Conservation (phyloP, 2,888 invertebrate genomes). For the Eucera pruinosa region DNA sequence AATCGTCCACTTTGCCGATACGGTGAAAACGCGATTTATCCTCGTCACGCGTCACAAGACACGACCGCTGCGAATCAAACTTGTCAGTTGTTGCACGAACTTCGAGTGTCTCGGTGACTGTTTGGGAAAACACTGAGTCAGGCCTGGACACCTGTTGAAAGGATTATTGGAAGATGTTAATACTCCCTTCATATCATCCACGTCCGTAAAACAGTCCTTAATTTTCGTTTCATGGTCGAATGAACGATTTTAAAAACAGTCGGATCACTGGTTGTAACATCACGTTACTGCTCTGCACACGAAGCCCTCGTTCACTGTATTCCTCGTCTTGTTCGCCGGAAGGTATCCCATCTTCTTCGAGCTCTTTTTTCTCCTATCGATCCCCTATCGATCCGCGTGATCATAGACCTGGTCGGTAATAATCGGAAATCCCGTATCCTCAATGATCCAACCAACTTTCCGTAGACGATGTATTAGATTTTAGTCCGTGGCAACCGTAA, state of each 20-base stretch:
- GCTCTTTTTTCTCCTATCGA: conserved; percentile 22
- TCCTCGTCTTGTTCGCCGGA: not conserved
- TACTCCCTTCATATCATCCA: not conserved
- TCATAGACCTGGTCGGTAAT: conserved; percentile 13
- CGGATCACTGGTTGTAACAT: not conserved
- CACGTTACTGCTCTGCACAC: not conserved
- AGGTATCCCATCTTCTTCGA: conserved; percentile 25
- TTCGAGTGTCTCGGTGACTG: not conserved
- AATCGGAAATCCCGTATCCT: conserved; percentile 21
- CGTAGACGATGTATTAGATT: not conserved
- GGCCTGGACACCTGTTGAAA: conserved; percentile 2
- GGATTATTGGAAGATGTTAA: not conserved
- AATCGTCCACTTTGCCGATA: conserved; percentile 51
- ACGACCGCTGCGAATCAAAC: conserved; percentile 37
- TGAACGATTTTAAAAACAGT: not conserved
- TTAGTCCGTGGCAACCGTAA: not conserved
- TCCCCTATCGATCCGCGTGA: conserved; percentile 21
- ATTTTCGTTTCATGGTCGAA: not conserved
- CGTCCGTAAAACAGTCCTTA: not conserved
- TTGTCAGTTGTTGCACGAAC: conserved; percentile 27
- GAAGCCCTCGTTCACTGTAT: conserved; percentile 24
- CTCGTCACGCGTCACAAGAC: conserved; percentile 48
- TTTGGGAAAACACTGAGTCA: conserved; percentile 2
- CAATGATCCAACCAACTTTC: conserved; percentile 2
- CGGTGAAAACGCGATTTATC: conserved; percentile 54